Base-by-base conservation (phyloP, 2,797 vertebrate genomes). In the Pygocentrus nattereri region DNA sequence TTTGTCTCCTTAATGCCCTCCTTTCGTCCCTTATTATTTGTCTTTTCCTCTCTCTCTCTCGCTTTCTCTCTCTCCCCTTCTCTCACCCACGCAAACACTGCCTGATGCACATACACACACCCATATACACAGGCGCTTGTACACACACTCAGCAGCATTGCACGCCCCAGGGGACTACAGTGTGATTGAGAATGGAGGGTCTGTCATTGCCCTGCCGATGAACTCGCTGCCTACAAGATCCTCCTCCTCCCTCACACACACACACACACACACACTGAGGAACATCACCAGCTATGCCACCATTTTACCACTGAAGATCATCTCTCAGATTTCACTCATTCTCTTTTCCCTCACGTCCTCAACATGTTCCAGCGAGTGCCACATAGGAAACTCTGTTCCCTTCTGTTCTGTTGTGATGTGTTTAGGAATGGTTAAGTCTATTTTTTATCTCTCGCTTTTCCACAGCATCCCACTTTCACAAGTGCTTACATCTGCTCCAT, bases 121-220 rank as follows among this genome's bases (percentile, higher is more conserved):
- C 25, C 25, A 62, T 25, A 85, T 80, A 54, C 67, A 67, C 67
- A 65, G 27, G 47, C 52, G 41, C 68, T 68, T 69, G 25, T 38
- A 68, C 59, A 73, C 67, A 76, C 79, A 78, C 69, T 50, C 76
- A 80, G 78, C 70, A 74, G 76, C 83, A 44, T 71, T 59, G 54
- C 34, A 31, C 74, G 79, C 83, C 88, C 86, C 82, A 58, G 56
- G 87, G 82, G 88, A 84, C 84, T 78, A 82, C 81, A 87, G 86
- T 87, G 90, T 92, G 93, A 94, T 92, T 89, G 91, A 93, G 91
- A 90, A 88, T 84, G 85, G 85, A 88, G 88, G 83, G 87, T 87
- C 75, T 90, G 91, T 91, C 88, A 88, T 94, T 94, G 93, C 92
- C 93, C 93, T 85, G 90, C 91, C 86, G 89, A 79, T 94, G 93